phyloP scores from a whole-genome alignment of 2,113 vertebrate species.

The Phyllostomus hastatus region DNA sequence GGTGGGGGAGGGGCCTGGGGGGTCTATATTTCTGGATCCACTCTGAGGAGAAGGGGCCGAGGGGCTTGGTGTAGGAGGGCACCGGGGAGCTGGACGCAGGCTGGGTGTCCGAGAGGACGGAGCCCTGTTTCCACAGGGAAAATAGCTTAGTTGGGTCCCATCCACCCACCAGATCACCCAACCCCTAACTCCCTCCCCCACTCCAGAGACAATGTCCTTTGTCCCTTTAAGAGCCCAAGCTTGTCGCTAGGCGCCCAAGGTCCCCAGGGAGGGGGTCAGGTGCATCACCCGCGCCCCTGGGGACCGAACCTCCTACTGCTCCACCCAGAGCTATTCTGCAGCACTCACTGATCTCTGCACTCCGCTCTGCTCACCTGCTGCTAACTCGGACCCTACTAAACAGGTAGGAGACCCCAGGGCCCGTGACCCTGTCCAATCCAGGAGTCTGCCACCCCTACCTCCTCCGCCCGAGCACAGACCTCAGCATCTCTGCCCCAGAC shows the following conservation, averaged over 20 bases:
- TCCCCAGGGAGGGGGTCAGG: conserved; percentile 41
- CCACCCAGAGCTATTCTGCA: conserved; percentile 3
- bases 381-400: not conserved
- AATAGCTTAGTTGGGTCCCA: not conserved
- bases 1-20: not conserved
- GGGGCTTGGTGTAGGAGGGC: not conserved
- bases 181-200: not conserved
- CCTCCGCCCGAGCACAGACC: not conserved
- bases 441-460: not conserved
- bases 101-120: not conserved
- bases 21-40: not conserved
- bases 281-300: conserved; percentile 43
- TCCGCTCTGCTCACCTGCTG: not conserved
- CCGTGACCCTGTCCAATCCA: not conserved
- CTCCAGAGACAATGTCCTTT: not conserved
- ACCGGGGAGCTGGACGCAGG: not conserved
- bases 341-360: not conserved
- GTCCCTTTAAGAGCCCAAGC: conserved; percentile 62
- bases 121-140: not conserved
- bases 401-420: conserved; percentile 64
- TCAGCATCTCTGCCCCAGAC: not conserved
- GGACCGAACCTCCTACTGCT: conserved; percentile 9
- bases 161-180: not conserved
- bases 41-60: not conserved
- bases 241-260: conserved; percentile 44